Evolutionary conservation across 2,888 invertebrate species (phyloP).

Genomic region (Chirona hameri): DNA sequence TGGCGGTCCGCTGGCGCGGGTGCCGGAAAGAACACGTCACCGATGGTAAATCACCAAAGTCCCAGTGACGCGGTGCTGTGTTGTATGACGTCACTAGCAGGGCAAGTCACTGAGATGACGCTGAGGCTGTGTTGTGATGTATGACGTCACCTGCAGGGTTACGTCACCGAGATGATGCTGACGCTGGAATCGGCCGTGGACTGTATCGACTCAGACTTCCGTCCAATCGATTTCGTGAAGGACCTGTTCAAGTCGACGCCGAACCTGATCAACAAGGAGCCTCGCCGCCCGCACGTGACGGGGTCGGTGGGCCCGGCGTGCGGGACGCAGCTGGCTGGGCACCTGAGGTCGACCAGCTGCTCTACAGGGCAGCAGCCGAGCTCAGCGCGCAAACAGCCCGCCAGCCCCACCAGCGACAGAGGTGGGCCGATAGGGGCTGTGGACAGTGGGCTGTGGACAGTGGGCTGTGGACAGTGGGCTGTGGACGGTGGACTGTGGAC

Average conservation of each 20-base stretch:
- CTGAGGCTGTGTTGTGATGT: too few species aligned
- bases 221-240: slow-evolving; percentile 83
- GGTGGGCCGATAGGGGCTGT: too few species aligned
- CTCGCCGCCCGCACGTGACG: slow-evolving; percentile 45
- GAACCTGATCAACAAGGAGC: slow-evolving; percentile 84
- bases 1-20: too few species aligned
- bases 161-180: slow-evolving; percentile 93
- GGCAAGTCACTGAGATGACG: too few species aligned
- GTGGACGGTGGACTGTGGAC: too few species aligned
- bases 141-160: slow-evolving; percentile 65
- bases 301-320: slow-evolving; percentile 42
- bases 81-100: too few species aligned
- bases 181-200: slow-evolving; percentile 94
- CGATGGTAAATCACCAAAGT: too few species aligned
- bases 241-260: slow-evolving; percentile 96
- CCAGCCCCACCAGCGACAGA: background rate
- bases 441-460: too few species aligned
- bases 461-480: too few species aligned
- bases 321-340: slow-evolving; percentile 59
- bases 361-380: slow-evolving; percentile 46
- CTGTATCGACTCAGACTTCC: slow-evolving; percentile 76
- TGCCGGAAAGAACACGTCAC: too few species aligned
- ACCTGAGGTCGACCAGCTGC: slow-evolving; percentile 86
- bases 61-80: too few species aligned
- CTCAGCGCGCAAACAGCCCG: background rate